Evolutionary conservation across 2,888 invertebrate genomes (phyloP).

Genomic region (Dasypogon diadema): DNA sequence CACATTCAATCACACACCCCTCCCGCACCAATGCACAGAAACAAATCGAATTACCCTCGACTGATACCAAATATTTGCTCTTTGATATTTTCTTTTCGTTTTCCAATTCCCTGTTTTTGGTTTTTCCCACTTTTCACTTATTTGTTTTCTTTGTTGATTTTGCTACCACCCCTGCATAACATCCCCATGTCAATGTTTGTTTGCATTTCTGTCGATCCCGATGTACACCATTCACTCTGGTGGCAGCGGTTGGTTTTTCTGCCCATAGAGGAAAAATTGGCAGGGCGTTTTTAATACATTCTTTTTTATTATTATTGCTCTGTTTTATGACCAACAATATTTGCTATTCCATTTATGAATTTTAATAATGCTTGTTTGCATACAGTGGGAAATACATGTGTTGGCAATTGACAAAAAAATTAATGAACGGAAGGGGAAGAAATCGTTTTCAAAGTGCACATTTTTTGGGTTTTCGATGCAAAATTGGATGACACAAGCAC

Average conservation of each 20-base stretch:
- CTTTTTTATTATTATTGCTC: slow-evolving; percentile 11
- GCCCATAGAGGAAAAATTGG: not conserved
- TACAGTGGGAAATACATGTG: slow-evolving; percentile 12
- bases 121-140: slow-evolving; percentile 11
- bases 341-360: slow-evolving; percentile 23
- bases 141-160: not conserved
- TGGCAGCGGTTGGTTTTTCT: not conserved
- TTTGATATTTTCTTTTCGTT: slow-evolving; percentile 23
- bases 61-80: slow-evolving; percentile 29
- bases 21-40: too few relatives aligned
- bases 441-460: slow-evolving; percentile 6
- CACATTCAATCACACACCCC: too few relatives aligned
- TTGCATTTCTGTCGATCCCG: slow-evolving; percentile 22
- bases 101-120: slow-evolving; percentile 10
- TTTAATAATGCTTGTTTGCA: slow-evolving; percentile 16
- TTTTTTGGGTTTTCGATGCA: not conserved
- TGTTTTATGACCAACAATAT: slow-evolving; percentile 18
- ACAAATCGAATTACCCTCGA: slow-evolving; percentile 26
- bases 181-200: slow-evolving; percentile 11
- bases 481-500: too few relatives aligned
- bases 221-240: not conserved
- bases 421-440: slow-evolving; percentile 6
- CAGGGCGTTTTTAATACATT: slow-evolving; percentile 16
- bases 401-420: not conserved
- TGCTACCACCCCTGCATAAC: not conserved